These are phyloP conservation scores for Suncus etruscus DNA, from an alignment of 2,113 vertebrate species.

Conservation along the genomic window DNA sequence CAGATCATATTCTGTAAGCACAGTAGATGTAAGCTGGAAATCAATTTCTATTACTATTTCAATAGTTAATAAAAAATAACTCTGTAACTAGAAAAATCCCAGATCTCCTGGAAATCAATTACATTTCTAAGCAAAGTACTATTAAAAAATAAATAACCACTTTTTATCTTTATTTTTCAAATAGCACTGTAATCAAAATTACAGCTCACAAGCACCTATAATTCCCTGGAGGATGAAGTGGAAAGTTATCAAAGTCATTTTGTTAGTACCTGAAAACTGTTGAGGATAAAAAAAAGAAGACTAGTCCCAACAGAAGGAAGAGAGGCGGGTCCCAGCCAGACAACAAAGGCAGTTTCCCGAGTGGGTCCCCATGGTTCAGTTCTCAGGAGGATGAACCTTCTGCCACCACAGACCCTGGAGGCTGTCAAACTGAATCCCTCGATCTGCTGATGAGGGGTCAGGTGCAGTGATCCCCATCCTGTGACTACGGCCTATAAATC, in stretches of 20 bases:
- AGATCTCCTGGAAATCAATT: constrained; percentile 2
- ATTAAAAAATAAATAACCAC: background rate
- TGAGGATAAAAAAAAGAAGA: no score
- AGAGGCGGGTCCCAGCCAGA: background rate
- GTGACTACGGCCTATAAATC: no score
- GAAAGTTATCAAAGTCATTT: background rate
- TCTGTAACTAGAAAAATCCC: background rate
- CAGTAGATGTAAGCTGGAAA: background rate
- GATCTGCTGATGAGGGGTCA: no score
- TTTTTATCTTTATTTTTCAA: constrained; percentile 12
- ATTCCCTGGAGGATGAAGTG: background rate
- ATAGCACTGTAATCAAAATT: background rate
- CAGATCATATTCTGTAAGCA: background rate
- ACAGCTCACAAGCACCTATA: background rate
- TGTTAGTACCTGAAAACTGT: background rate
- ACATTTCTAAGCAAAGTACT: constrained; percentile 14
- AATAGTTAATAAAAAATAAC: constrained; percentile 20
- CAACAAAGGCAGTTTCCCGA: no score
- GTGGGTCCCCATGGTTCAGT: no score
- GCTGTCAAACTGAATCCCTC: no score
- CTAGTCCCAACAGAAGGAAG: no score
- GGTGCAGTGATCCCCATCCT: no score
- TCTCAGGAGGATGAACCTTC: background rate
- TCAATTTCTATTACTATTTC: background rate
- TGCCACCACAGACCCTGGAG: no score